Conservation (phyloP, 2,888 invertebrate species). For the Vesta saturnalis region DNA sequence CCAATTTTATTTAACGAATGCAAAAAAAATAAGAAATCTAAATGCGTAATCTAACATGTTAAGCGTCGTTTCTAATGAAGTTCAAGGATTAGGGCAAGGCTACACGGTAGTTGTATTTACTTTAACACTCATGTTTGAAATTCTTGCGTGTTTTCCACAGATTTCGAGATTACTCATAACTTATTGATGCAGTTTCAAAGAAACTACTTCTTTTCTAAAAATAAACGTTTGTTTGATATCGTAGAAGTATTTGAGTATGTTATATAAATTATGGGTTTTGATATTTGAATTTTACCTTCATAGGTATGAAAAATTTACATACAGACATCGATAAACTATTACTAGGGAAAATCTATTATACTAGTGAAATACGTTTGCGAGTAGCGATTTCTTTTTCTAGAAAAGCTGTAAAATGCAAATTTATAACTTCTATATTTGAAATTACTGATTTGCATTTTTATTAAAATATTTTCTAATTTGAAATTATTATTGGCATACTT, state of each 20-base stretch:
- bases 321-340: not conserved
- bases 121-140: constrained; percentile 14
- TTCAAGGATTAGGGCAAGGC: constrained; percentile 34
- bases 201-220: not conserved
- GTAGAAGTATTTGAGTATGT: not conserved
- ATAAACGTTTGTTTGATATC: not conserved
- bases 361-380: not conserved
- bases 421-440: not conserved
- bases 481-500: too few species aligned
- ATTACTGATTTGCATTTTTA: not conserved
- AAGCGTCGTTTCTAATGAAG: constrained; percentile 17
- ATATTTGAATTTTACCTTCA: constrained; percentile 21
- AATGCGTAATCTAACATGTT: constrained; percentile 12
- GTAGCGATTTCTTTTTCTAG: not conserved
- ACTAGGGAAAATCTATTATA: not conserved
- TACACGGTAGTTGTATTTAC: constrained; percentile 6
- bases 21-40: constrained; percentile 4
- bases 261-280: constrained; percentile 15
- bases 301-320: not conserved
- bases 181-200: constrained; percentile 6
- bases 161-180: constrained; percentile 17
- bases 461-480: too few species aligned
- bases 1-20: not conserved
- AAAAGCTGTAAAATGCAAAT: constrained; percentile 1
- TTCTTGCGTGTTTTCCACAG: constrained; percentile 28